These are phyloP conservation scores for Thryonomys swinderianus DNA, from an alignment of 2,113 vertebrate species.

Conservation along the genomic window DNA sequence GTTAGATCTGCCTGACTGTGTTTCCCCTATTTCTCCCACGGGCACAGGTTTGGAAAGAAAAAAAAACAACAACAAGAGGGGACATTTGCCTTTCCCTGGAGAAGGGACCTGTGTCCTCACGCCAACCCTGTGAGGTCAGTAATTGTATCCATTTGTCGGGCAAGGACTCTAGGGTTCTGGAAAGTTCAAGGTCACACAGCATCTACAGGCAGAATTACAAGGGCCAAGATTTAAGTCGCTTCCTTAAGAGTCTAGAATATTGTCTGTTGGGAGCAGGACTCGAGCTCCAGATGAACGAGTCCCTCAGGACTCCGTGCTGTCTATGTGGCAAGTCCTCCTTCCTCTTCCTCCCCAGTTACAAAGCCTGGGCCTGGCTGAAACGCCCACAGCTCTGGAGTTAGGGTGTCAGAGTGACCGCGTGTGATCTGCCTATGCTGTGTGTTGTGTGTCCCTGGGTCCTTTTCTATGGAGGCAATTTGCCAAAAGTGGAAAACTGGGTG, in stretches of 20 bases:
- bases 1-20: neutral
- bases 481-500: neutral
- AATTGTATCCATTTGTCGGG: neutral
- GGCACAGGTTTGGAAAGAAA: neutral
- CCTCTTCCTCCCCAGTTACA: neutral
- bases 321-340: neutral
- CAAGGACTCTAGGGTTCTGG: neutral
- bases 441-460: neutral
- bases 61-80: neutral
- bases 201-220: neutral
- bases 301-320: neutral
- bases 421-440: neutral
- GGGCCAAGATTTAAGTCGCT: neutral
- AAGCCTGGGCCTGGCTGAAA: neutral
- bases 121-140: neutral
- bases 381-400: neutral
- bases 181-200: neutral
- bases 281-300: neutral
- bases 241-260: too few species aligned
- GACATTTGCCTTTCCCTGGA: neutral
- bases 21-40: neutral
- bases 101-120: neutral
- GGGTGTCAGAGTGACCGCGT: neutral
- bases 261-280: neutral
- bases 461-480: neutral